Evolutionary conservation across 2,888 invertebrate genomes (phyloP), one percentile per base, ranked within the genome.

Genomic region (Mycalesis mineus): DNA sequence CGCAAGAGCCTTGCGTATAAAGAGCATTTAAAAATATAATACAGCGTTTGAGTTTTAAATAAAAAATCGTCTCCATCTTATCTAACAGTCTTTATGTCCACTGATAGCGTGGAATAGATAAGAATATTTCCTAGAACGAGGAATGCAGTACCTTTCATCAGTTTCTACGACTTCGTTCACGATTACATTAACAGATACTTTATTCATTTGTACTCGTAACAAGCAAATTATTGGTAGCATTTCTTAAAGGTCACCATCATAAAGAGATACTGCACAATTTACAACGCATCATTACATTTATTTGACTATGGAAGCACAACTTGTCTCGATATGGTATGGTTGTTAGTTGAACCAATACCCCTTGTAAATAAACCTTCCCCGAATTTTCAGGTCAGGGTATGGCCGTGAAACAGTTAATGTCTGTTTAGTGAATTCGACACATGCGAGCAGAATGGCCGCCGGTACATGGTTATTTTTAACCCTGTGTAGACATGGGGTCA

Each of bases 341-440:
- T 31, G 33, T 49, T n/a, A n/a, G 13, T 36, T 53, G 47, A 44
- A 57, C 15, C 47, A 36, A 31, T 28, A 57, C 39, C 55, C 60
- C 68, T 67, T 60, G 22, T 22, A 36, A 36, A 67, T 64, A 68
- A 68, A 68, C 69, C 71, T 82, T 84, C 76, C 67, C 63, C 77
- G 78, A 80, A 85, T 63, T 82, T 76, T 77, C 83, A 85, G 88
- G 88, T 87, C 88, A 87, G 78, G 81, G 79, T 75, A 82, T 81
- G 89, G 84, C 89, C 88, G 75, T 89, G 89, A 89, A 88, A 88
- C 85, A 85, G 81, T 84, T 86, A 83, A 83, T 82, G 80, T 77
- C 83, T 86, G 85, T 86, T 87, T 85, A 85, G 84, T 87, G 80
- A 86, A 88, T 88, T 88, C 88, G 84, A 88, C 89, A 88, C 82